Percentiles rank a stretch among this genome's conserved stretches.
Evolutionary conservation across 2,888 invertebrate species (phyloP).

Genomic region (Spodoptera exigua): DNA sequence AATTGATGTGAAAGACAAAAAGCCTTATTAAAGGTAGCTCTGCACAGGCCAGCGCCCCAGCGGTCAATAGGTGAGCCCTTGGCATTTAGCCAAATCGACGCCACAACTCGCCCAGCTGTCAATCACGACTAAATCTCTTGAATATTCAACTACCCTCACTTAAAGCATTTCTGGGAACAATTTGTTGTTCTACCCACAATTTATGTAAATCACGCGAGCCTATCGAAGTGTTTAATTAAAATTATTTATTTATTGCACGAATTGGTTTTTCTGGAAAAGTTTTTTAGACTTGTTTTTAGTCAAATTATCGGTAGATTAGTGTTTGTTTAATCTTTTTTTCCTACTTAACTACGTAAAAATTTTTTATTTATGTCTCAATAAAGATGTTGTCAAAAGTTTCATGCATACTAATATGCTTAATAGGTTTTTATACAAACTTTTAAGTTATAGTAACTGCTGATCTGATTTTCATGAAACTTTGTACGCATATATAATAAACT

Average conservation of each 20-base stretch:
- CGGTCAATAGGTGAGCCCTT: conserved; percentile 59
- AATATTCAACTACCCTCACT: conserved; percentile 52
- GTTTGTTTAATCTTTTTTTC: not conserved
- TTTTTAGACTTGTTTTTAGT: too few relatives aligned
- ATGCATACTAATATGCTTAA: too few relatives aligned
- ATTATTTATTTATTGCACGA: too few relatives aligned
- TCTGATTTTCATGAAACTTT: too few relatives aligned
- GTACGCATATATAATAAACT: too few relatives aligned
- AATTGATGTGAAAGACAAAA: conserved; percentile 44
- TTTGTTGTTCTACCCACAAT: conserved; percentile 20
- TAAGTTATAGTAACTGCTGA: too few relatives aligned
- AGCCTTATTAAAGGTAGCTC: conserved; percentile 46
- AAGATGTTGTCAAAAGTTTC: too few relatives aligned
- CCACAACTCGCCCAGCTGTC: conserved; percentile 36
- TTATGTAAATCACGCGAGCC: conserved; percentile 37
- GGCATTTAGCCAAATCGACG: conserved; percentile 51
- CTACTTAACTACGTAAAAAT: too few relatives aligned
- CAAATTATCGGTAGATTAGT: conserved; percentile 3
- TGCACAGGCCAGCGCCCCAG: not conserved
- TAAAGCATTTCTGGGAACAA: conserved; percentile 39
- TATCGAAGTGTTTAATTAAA: conserved; percentile 17
- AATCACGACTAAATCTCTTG: conserved; percentile 45
- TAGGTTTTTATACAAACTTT: too few relatives aligned
- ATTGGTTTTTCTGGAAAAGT: too few relatives aligned
- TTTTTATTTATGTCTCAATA: too few relatives aligned